These are phyloP conservation scores for Drosophila pandora DNA, from an alignment of 1,140 invertebrate species.

Conservation along the genomic window DNA sequence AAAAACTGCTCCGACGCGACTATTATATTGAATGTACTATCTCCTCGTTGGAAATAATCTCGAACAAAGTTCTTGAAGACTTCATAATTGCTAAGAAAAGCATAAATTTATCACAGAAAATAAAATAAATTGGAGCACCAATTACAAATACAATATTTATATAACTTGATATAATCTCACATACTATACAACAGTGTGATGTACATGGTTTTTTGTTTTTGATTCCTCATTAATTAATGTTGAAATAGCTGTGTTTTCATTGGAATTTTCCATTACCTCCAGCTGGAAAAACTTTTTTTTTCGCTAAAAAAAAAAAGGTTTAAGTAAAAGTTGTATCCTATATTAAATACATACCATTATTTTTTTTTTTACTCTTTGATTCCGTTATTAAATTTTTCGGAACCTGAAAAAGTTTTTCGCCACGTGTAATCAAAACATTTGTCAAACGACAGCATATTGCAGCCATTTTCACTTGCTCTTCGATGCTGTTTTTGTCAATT, in stretches of 20 bases:
- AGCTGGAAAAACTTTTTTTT: constrained; percentile 55
- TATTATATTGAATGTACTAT: no score
- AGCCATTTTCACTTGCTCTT: constrained; percentile 91
- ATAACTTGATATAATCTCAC: neutral
- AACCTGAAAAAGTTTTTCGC: constrained; percentile 91
- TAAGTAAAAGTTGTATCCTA: neutral
- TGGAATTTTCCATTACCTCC: constrained; percentile 9
- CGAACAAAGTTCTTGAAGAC: no score
- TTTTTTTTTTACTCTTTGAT: constrained; percentile 86
- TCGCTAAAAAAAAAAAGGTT: constrained; percentile 38
- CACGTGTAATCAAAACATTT: constrained; percentile 90
- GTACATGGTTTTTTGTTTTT: constrained; percentile 1
- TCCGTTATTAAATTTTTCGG: constrained; percentile 89
- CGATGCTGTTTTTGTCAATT: constrained; percentile 84
- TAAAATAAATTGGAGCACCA: neutral
- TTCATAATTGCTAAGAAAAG: neutral
- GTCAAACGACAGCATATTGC: constrained; percentile 92
- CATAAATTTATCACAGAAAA: neutral
- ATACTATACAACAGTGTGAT: constrained; percentile 13
- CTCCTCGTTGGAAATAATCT: no score
- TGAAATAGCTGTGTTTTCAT: no score
- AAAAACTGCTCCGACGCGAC: no score
- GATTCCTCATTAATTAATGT: constrained; percentile 1
- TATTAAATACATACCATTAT: constrained; percentile 52
- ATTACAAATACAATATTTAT: neutral